These are phyloP conservation scores for Thamnaconus septentrionalis DNA, from an alignment of 2,113 vertebrate species.

Conservation along the genomic window DNA sequence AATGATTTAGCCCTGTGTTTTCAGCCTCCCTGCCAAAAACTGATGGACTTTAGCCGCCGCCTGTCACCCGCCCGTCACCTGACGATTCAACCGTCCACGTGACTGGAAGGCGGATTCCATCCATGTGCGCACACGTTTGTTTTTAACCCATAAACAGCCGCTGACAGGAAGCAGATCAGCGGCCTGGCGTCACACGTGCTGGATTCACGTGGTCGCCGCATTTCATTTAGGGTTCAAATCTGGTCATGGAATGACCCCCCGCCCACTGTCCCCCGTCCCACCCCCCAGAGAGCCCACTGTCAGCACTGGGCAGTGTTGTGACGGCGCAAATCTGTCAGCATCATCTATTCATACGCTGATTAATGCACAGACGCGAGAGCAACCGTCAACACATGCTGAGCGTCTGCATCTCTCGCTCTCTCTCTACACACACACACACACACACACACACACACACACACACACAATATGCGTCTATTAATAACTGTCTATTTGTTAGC, in stretches of 20 bases:
- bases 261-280: too few relatives aligned
- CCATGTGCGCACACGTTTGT: too few relatives aligned
- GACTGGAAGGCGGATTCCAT: too few relatives aligned
- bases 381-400: slow-evolving; percentile 42
- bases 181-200: not conserved
- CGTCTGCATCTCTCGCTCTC: slow-evolving; percentile 12
- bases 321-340: slow-evolving; percentile 43
- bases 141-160: too few relatives aligned
- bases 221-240: slow-evolving; percentile 16
- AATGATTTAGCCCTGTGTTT: too few relatives aligned
- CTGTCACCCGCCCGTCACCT: too few relatives aligned
- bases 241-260: not conserved
- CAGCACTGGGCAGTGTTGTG: slow-evolving; percentile 10
- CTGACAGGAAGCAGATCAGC: too few relatives aligned
- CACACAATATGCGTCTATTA: slow-evolving; percentile 37
- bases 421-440: slow-evolving; percentile 5
- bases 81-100: too few relatives aligned
- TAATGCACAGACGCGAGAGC: slow-evolving; percentile 28
- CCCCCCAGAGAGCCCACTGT: slow-evolving; percentile 17
- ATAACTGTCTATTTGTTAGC: slow-evolving; percentile 36
- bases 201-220: slow-evolving; percentile 9
- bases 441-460: slow-evolving; percentile 4
- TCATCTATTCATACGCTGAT: slow-evolving; percentile 52
- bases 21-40: too few relatives aligned
- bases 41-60: too few relatives aligned